These are phyloP conservation scores for Rhagium mordax DNA, from an alignment of 2,888 invertebrate genomes.

Conservation along the genomic window DNA sequence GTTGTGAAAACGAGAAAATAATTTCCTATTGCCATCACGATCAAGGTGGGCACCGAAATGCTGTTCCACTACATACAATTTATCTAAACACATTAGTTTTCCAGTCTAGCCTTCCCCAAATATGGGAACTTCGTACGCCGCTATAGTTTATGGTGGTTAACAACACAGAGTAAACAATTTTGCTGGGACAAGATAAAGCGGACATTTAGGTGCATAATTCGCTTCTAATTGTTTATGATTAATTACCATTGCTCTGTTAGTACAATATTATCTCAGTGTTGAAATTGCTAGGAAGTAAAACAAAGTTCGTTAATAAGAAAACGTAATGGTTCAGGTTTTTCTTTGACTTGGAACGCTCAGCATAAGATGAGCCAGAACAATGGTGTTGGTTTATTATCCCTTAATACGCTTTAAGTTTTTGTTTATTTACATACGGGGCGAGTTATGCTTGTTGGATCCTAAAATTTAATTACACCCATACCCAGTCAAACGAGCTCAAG, in stretches of 20 bases:
- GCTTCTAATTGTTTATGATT: slow-evolving; percentile 43
- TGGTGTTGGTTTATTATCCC: too few species aligned
- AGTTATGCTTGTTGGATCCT: too few species aligned
- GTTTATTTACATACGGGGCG: too few species aligned
- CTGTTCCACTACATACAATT: slow-evolving; percentile 11
- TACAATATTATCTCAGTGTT: slow-evolving; percentile 4
- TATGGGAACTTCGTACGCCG: slow-evolving; percentile 1
- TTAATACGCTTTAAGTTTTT: too few species aligned
- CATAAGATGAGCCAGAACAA: too few species aligned
- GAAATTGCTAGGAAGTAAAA: too few species aligned
- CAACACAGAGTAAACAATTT: slow-evolving; percentile 41
- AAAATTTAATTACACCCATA: too few species aligned
- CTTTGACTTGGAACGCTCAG: too few species aligned
- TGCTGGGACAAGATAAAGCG: slow-evolving; percentile 42
- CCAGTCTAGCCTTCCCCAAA: slow-evolving; percentile 16
- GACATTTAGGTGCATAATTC: slow-evolving; percentile 45
- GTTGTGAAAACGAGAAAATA: slow-evolving; percentile 12
- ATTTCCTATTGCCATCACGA: slow-evolving; percentile 16
- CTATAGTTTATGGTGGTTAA: not conserved
- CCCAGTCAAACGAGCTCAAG: too few species aligned
- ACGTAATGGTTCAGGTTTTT: too few species aligned
- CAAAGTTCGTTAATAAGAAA: too few species aligned
- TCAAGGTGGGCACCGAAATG: slow-evolving; percentile 13
- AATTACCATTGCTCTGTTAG: slow-evolving; percentile 31
- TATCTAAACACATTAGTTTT: slow-evolving; percentile 34